These are phyloP conservation scores for Glaucomys volans DNA, from an alignment of 2,113 vertebrate genomes.

Conservation along the genomic window DNA sequence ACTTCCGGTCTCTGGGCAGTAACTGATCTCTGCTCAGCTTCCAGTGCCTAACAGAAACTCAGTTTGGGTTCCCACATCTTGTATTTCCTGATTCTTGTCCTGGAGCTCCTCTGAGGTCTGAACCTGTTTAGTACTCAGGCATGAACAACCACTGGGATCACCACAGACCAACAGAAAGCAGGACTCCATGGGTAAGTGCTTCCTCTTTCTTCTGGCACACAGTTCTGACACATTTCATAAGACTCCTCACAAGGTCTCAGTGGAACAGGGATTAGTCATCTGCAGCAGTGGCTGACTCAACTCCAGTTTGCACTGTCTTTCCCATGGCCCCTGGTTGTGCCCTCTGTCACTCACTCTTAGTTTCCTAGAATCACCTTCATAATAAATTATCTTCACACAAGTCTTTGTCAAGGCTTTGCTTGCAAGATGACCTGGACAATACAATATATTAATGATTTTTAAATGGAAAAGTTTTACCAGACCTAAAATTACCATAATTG, in stretches of 20 bases:
- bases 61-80: not conserved
- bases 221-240: not conserved
- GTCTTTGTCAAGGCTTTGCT: not conserved
- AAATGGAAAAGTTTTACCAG: not conserved
- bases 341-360: not conserved
- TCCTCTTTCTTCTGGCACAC: not conserved
- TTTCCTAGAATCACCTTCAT: not conserved
- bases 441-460: not conserved
- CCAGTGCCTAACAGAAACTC: not conserved
- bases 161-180: not conserved
- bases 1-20: not conserved
- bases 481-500: not conserved
- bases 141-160: not conserved
- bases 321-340: not conserved
- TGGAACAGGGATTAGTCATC: not conserved
- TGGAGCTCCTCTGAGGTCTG: not conserved
- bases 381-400: not conserved
- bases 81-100: not conserved
- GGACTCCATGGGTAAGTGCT: not conserved
- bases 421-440: not conserved
- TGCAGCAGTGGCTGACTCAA: not conserved
- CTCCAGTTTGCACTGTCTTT: not conserved
- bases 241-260: not conserved
- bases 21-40: not conserved
- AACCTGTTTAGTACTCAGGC: not conserved